Evolutionary conservation across 2,888 invertebrate species (phyloP).

Genomic region (Cantharis rustica): DNA sequence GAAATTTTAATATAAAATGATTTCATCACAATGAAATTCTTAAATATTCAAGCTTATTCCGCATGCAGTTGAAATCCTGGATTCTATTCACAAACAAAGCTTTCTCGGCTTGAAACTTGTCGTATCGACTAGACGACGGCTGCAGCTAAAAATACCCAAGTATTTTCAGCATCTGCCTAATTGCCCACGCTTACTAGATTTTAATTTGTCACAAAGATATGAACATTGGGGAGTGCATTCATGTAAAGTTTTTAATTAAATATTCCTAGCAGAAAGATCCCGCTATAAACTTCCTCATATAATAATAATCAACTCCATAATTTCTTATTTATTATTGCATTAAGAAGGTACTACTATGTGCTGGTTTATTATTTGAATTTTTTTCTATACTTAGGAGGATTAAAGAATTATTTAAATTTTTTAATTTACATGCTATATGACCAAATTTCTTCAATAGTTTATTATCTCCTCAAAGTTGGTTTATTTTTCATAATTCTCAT

Average conservation of each 20-base stretch:
- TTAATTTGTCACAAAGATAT: constrained; percentile 23
- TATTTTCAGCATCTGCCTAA: constrained; percentile 26
- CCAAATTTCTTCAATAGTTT: too few species aligned
- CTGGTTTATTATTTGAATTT: not conserved
- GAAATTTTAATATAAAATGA: constrained; percentile 30
- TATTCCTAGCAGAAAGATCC: constrained; percentile 7
- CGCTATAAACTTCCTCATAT: not conserved
- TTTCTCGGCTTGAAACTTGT: constrained; percentile 13
- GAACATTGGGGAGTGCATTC: constrained; percentile 18
- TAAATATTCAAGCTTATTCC: constrained; percentile 26
- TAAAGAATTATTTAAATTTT: not conserved
- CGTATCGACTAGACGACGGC: constrained; percentile 13
- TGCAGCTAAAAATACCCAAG: constrained; percentile 21
- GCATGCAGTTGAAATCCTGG: constrained; percentile 21
- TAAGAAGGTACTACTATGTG: not conserved
- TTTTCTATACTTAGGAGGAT: too few species aligned
- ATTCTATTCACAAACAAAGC: constrained; percentile 23
- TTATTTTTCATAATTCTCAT: too few species aligned
- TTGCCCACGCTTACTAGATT: constrained; percentile 26
- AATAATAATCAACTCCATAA: not conserved
- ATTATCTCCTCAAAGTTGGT: too few species aligned
- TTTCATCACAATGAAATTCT: constrained; percentile 27
- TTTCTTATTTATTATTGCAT: not conserved
- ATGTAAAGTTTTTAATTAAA: constrained; percentile 22
- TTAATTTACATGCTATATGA: too few species aligned